These are phyloP conservation scores for Molossus alvarezi DNA, from an alignment of 2,797 vertebrate genomes.

Conservation along the genomic window DNA sequence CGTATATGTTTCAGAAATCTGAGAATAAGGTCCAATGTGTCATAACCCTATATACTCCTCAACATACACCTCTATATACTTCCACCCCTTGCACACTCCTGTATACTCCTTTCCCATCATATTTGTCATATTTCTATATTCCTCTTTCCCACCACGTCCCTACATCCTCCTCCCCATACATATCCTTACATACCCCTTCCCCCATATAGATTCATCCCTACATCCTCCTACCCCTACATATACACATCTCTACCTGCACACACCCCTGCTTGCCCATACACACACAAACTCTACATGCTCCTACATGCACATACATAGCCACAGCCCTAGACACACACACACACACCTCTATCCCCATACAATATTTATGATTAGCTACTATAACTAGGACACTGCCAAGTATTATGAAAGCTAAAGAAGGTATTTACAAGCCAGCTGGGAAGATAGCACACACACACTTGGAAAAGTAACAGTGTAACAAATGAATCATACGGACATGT, in stretches of 20 bases:
- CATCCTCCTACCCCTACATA: neutral
- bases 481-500: neutral
- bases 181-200: neutral
- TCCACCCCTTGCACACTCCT: neutral
- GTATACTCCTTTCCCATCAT: too few relatives aligned
- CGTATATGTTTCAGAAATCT: slow-evolving; percentile 29
- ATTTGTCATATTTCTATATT: too few relatives aligned
- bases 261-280: neutral
- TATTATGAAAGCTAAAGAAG: neutral
- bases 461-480: neutral
- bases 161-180: neutral
- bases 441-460: neutral
- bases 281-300: neutral
- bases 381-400: neutral
- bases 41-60: neutral
- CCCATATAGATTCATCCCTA: neutral
- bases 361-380: neutral
- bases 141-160: neutral
- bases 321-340: neutral
- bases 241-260: too few relatives aligned
- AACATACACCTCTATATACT: neutral
- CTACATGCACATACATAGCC: too few relatives aligned
- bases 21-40: neutral
- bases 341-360: neutral
- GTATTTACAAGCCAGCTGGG: neutral